Evolutionary conservation across 2,888 invertebrate species (phyloP), one percentile per base, ranked within the genome.

Genomic region (Agrenia bidenticulata): DNA sequence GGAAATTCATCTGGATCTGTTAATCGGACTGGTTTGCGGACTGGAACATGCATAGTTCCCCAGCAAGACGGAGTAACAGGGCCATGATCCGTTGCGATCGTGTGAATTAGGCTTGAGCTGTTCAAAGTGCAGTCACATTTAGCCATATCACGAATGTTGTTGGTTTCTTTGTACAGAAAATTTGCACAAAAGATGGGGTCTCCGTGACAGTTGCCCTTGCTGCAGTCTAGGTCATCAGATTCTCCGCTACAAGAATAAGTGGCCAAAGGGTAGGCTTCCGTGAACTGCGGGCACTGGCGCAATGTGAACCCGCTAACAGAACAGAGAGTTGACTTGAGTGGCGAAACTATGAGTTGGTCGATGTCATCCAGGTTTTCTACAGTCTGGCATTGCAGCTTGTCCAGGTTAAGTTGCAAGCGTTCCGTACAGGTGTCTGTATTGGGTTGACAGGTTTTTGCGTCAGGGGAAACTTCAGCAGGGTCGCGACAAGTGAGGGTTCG

Each of bases 91-190:
- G 55, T 55, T 13, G 32, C 4, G 4, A 55, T 27, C 4, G 37
- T 27, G 19, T 55, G 55, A 7, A 27, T 17, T 2, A 55, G 4
- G 17, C 55, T 55, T 4, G 55, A 55, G n/a, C 32, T 26, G 17
- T 55, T 55, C 9, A 55, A 55, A 7, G 37, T n/a, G 17, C 55
- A 55, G 15, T 55, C 32, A 32, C 55, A 55, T 24, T n/a, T n/a
- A 23, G 49, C 7, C 19, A 7, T n/a, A n/a, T n/a, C n/a, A n/a
- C n/a, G n/a, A 32, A 55, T 15, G 11, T 32, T 5, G 26, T 55
- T 26, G n/a, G 5, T 4, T 32, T 7, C 26, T 4, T 55, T 17
- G 23, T 32, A 55, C 24, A 32, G 13, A 17, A 55, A 55, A 32
- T 55, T 13, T 2, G 26, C 17, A 32, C 55, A 55, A 17, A 55